A percentile compares a stretch with the other conserved stretches of the same genome.
These are phyloP conservation scores for Achroia grisella DNA, from an alignment of 1,140 invertebrate species.

Conservation along the genomic window DNA sequence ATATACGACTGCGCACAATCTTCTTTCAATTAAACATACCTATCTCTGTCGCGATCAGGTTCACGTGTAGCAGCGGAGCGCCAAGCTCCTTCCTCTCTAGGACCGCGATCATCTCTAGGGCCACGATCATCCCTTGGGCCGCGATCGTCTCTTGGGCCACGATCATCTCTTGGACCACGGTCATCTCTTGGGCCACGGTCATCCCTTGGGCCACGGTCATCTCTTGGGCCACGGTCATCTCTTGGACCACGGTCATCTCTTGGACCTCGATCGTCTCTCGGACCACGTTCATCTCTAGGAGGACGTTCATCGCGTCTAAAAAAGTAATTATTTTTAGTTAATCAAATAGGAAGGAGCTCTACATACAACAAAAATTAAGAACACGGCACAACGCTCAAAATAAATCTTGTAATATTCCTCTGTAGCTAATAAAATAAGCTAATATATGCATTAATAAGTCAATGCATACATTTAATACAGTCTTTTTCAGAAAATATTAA, in stretches of 20 bases:
- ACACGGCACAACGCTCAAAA: too few species aligned
- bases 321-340: too few species aligned
- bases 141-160: not conserved
- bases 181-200: not conserved
- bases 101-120: constrained; percentile 4
- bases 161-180: constrained; percentile 1
- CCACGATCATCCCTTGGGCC: too few species aligned
- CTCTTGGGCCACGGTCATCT: not conserved
- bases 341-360: too few species aligned
- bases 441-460: too few species aligned
- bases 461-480: too few species aligned
- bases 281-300: constrained; percentile 18
- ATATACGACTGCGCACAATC: too few species aligned
- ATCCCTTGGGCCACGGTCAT: constrained; percentile 2
- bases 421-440: too few species aligned
- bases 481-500: too few species aligned
- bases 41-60: constrained; percentile 22
- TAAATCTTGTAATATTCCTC: too few species aligned
- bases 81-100: constrained; percentile 23
- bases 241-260: not conserved
- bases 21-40: too few species aligned
- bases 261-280: constrained; percentile 10
- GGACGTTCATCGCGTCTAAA: constrained; percentile 18
- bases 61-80: constrained; percentile 30
- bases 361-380: too few species aligned